A percentile compares a stretch with the other conserved stretches of the same genome.
These are phyloP conservation scores for Ametastegia equiseti DNA, from an alignment of 2,888 invertebrate genomes.

Conservation along the genomic window DNA sequence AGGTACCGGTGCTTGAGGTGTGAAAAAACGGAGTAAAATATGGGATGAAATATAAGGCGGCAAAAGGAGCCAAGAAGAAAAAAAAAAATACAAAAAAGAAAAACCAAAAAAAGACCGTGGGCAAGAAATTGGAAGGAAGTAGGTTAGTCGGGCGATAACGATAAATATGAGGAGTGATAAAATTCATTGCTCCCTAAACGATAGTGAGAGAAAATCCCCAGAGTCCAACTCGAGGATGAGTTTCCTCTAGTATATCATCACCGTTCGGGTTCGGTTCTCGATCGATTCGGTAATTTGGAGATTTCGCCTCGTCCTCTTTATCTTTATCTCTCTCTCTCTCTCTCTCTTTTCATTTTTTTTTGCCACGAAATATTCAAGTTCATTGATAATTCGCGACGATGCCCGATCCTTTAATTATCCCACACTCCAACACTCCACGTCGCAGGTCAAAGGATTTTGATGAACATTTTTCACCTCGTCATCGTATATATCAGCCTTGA, in stretches of 20 bases:
- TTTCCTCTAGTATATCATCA: background rate
- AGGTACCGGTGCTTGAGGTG: no score
- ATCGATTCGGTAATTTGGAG: background rate
- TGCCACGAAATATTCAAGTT: no score
- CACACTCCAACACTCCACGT: background rate
- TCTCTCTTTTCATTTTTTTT: no score
- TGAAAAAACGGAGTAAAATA: no score
- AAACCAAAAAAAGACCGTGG: no score
- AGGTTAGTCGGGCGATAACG: background rate
- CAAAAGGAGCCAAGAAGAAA: background rate
- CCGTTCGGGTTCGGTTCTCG: background rate
- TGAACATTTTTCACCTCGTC: background rate
- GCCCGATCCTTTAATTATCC: background rate
- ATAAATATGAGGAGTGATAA: constrained; percentile 28
- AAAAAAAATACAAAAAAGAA: background rate
- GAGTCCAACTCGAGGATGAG: background rate
- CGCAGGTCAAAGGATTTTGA: background rate
- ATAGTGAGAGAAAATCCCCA: background rate
- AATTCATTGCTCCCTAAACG: constrained; percentile 26
- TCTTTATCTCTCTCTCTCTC: no score
- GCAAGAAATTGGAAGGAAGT: background rate
- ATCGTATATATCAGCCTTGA: background rate
- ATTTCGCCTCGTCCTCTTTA: no score
- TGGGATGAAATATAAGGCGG: no score
- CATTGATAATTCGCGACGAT: background rate